phyloP scores from a whole-genome alignment of 2,797 vertebrate species.

The Poecilia wingei region DNA sequence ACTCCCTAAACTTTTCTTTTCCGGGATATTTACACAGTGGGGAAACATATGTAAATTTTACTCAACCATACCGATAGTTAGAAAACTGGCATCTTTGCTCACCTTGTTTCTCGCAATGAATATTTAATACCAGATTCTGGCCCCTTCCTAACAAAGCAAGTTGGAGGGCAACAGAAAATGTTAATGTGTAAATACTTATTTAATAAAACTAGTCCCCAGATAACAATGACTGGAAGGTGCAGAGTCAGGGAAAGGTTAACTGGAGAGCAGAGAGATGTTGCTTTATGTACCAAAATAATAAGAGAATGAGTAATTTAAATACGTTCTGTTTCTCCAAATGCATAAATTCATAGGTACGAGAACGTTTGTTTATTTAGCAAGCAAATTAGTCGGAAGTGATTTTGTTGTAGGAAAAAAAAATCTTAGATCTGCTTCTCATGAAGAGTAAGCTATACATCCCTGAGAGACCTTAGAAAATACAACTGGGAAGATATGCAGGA shows the following conservation, averaged over 20 bases:
- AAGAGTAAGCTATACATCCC: conserved; percentile 4
- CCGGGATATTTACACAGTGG: conserved; percentile 36
- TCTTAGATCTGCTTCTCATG: conserved; percentile 7
- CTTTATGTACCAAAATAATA: neutral
- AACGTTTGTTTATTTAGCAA: neutral
- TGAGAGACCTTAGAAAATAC: conserved; percentile 8
- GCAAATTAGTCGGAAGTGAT: conserved; percentile 11
- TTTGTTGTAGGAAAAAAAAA: conserved; percentile 3
- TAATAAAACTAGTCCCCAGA: conserved; percentile 61
- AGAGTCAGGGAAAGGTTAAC: conserved; percentile 1
- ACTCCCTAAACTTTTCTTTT: conserved; percentile 34
- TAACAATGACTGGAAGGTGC: conserved; percentile 40
- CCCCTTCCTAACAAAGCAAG: conserved; percentile 66
- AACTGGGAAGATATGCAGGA: conserved; percentile 6
- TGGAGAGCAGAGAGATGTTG: neutral
- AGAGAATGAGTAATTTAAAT: conserved; percentile 9
- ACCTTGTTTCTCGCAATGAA: conserved; percentile 62
- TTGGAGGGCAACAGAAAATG: conserved; percentile 67
- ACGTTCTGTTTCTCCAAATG: neutral
- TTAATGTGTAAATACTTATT: conserved; percentile 73
- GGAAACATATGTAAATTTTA: conserved; percentile 13
- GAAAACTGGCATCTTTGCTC: conserved; percentile 47
- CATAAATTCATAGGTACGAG: neutral
- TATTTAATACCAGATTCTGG: conserved; percentile 70
- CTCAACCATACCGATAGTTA: conserved; percentile 18